Conservation (phyloP, 1,140 invertebrate genomes). For the Drosophila tani region DNA sequence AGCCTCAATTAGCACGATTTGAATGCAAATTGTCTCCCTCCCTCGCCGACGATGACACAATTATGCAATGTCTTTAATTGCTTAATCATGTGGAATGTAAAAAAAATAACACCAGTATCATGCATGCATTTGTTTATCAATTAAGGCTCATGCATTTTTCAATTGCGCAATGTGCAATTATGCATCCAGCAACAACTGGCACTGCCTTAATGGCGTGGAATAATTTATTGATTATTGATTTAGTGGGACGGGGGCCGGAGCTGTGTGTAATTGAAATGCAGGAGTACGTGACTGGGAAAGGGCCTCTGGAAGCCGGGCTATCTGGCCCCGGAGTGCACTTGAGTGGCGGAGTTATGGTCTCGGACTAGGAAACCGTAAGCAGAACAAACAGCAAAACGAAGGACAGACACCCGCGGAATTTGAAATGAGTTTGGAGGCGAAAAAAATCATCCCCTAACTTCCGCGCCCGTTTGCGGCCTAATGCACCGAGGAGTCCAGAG, state of each 20-base stretch:
- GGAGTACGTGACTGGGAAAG: slow-evolving; percentile 41
- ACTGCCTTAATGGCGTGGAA: slow-evolving; percentile 49
- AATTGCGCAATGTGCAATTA: slow-evolving; percentile 51
- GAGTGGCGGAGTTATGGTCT: slow-evolving; percentile 48
- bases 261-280: slow-evolving; percentile 51
- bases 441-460: background rate
- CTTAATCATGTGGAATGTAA: slow-evolving; percentile 18
- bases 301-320: background rate
- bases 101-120: slow-evolving; percentile 8
- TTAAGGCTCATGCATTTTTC: slow-evolving; percentile 54
- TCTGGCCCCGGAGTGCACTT: slow-evolving; percentile 54
- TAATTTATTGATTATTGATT: slow-evolving; percentile 64
- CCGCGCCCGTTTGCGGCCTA: slow-evolving; percentile 29
- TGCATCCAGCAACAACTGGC: slow-evolving; percentile 22
- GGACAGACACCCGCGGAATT: slow-evolving; percentile 57
- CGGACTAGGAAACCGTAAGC: slow-evolving; percentile 39
- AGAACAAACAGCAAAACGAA: slow-evolving; percentile 50
- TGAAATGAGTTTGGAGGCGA: slow-evolving; percentile 49
- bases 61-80: slow-evolving; percentile 40
- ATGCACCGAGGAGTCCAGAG: slow-evolving; percentile 40
- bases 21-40: slow-evolving; percentile 5
- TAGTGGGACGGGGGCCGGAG: background rate
- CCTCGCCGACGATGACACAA: background rate
- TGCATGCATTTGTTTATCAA: slow-evolving; percentile 38
- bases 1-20: background rate